These are phyloP conservation scores for Hippoglossus stenolepis DNA, from an alignment of 2,113 vertebrate genomes.

Conservation along the genomic window DNA sequence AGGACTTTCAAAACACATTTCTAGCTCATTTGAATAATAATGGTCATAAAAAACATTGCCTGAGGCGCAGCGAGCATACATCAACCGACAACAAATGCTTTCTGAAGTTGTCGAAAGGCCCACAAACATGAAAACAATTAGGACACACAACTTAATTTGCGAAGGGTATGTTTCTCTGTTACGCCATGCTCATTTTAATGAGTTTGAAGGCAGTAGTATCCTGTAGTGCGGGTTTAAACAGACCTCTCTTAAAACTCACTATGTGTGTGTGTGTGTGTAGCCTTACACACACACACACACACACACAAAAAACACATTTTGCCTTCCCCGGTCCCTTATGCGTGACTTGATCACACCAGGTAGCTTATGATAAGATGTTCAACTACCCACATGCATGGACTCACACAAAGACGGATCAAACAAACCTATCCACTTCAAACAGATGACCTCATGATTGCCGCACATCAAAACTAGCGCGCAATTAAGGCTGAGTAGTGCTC, in stretches of 20 bases:
- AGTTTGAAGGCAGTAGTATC: slow-evolving; percentile 74
- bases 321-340: slow-evolving; percentile 63
- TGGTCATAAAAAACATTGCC: slow-evolving; percentile 85
- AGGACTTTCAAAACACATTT: slow-evolving; percentile 85
- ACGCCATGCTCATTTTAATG: slow-evolving; percentile 80
- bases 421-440: slow-evolving; percentile 79
- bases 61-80: slow-evolving; percentile 77
- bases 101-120: slow-evolving; percentile 79
- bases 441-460: slow-evolving; percentile 81
- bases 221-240: slow-evolving; percentile 63
- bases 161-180: slow-evolving; percentile 71
- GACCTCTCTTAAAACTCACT: slow-evolving; percentile 66
- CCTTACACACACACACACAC: slow-evolving; percentile 38
- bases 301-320: slow-evolving; percentile 66
- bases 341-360: slow-evolving; percentile 72
- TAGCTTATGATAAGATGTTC: slow-evolving; percentile 60
- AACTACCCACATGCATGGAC: slow-evolving; percentile 58
- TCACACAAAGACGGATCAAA: slow-evolving; percentile 75
- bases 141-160: slow-evolving; percentile 81
- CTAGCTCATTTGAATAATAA: slow-evolving; percentile 87
- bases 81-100: slow-evolving; percentile 83
- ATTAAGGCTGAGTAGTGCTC: slow-evolving; percentile 81
- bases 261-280: slow-evolving; percentile 23
- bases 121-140: slow-evolving; percentile 84
- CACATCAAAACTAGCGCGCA: slow-evolving; percentile 82